phyloP scores from a whole-genome alignment of 1,140 invertebrate species.

The Bombus cullumanus region DNA sequence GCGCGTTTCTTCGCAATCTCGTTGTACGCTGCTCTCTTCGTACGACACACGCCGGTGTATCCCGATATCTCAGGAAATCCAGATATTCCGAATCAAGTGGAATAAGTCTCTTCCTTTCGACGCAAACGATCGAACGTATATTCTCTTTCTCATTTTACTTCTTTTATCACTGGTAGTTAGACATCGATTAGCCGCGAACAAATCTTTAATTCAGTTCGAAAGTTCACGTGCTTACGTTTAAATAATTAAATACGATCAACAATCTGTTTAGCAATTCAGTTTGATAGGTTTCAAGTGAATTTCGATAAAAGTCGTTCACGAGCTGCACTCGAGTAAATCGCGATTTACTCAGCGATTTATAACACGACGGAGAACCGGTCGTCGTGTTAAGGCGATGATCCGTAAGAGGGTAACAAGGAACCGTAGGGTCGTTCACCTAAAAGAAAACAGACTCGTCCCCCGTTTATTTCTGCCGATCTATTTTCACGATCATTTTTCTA shows the following conservation, averaged over 20 bases:
- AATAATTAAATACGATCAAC: background rate
- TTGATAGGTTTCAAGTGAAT: background rate
- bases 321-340: background rate
- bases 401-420: slow-evolving; percentile 42
- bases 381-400: slow-evolving; percentile 44
- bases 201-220: background rate
- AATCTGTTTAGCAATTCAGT: background rate
- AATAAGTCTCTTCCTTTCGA: background rate
- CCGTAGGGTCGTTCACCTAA: slow-evolving; percentile 47
- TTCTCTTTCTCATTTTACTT: background rate
- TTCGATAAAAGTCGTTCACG: background rate
- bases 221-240: no score
- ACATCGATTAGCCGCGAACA: rapidly evolving
- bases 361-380: slow-evolving; percentile 43
- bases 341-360: slow-evolving; percentile 37
- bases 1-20: background rate
- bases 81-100: background rate
- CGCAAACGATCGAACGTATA: background rate
- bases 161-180: background rate
- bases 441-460: slow-evolving; percentile 8
- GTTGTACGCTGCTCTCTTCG: background rate
- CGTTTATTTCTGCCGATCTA: background rate
- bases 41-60: background rate
- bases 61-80: background rate
- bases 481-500: background rate